Base-by-base conservation (phyloP, 1,140 invertebrate species). In the Lasioglossum baleicum region DNA sequence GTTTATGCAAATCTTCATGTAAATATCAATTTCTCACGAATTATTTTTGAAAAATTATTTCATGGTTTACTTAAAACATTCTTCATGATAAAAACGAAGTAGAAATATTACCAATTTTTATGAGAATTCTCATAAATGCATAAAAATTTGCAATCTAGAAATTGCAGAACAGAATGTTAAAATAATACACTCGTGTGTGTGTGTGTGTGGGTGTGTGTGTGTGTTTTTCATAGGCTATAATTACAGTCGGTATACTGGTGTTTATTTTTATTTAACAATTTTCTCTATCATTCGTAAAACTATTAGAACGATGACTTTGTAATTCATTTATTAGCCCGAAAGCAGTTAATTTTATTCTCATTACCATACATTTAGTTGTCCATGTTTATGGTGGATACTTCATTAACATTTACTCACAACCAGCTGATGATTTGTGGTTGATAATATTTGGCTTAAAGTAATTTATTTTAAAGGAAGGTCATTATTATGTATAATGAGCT, bases 401-500 rank as follows among this genome's bases (percentile, higher is more conserved):
- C 63, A 65, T 88, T 87, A 89, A 88, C 83, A 87, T 88, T 88
- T 89, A 90, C 70, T 90, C 89, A 90, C 89, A 90, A 90, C 89
- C 89, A 90, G 83, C 86, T 88, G 87, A 90, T 90, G 87, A 90
- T 89, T 88, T 90, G 80, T 89, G 87, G 86, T 86, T 76, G 77
- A 74, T 77, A 87, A 58, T 82, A 83, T 82, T 79, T 58, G 20
- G 67, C 75, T 85, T 85, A 85, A 44, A 61, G 74, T 82, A 83
- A 72, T 65, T 83, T 80, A 70, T 48, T 17, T 80, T 67, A 74
- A 86, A 86, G 75, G 68, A 86, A 86, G 83, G 48, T 79, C 53
- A 64, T 75, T 65, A 64, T 58, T n/a, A n/a, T n/a, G n/a, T n/a
- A n/a, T n/a, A n/a, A n/a, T n/a, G n/a, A n/a, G n/a, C n/a, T n/a